Conservation (phyloP, 2,113 vertebrate species). For the Anser brachyrhynchus region DNA sequence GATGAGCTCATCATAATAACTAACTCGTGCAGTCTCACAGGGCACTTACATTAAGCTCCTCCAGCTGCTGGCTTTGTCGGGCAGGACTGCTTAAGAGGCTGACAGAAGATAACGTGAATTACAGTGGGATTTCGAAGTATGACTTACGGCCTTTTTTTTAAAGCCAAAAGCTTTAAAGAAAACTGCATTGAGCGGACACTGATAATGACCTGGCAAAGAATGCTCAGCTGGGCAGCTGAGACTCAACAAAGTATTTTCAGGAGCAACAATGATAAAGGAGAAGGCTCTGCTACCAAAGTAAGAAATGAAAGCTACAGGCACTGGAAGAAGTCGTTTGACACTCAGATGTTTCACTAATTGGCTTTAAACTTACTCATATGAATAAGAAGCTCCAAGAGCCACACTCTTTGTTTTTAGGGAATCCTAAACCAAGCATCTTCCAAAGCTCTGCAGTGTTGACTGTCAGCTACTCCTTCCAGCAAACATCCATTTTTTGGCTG, state of each 20-base stretch:
- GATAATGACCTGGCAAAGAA: neutral
- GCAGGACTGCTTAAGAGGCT: no score
- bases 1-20: neutral
- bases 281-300: neutral
- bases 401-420: neutral
- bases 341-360: neutral
- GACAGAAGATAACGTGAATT: no score
- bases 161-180: neutral
- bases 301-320: neutral
- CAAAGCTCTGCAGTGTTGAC: neutral
- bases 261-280: neutral
- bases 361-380: neutral
- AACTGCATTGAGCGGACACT: accelerated
- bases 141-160: neutral
- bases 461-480: neutral
- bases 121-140: neutral
- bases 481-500: neutral
- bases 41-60: neutral
- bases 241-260: neutral
- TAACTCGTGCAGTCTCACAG: neutral
- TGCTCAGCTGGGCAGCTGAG: no score
- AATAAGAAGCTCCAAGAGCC: neutral
- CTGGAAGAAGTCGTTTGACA: neutral
- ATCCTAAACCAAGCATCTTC: neutral
- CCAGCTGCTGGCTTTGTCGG: neutral